These are phyloP conservation scores for Pristionchus entomophagus DNA, from an alignment of 2,888 invertebrate genomes.

Conservation along the genomic window DNA sequence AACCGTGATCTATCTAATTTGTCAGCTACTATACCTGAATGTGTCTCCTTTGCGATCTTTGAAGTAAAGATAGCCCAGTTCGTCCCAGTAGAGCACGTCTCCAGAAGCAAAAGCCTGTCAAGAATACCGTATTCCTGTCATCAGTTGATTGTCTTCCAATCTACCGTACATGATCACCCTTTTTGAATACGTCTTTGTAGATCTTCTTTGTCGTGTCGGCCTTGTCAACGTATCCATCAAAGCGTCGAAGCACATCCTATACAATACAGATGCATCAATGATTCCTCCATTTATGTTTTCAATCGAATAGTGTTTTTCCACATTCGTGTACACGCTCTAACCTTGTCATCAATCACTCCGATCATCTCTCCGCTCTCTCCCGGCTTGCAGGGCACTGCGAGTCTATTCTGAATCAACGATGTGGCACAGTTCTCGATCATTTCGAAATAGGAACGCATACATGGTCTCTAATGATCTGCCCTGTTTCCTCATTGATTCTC, in stretches of 20 bases:
- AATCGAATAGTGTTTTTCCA: too few species aligned
- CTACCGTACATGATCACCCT: constrained; percentile 90
- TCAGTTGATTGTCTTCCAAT: not conserved
- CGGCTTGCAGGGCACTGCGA: constrained; percentile 86
- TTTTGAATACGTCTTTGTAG: constrained; percentile 88
- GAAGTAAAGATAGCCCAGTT: constrained; percentile 93
- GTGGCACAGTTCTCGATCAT: not conserved
- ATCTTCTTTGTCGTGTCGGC: constrained; percentile 93
- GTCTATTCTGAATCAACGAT: constrained; percentile 80
- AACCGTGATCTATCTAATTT: not conserved
- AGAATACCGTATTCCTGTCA: not conserved
- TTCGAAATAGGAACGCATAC: constrained; percentile 43
- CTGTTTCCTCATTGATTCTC: constrained; percentile 88
- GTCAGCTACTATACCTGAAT: constrained; percentile 78
- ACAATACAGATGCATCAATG: too few species aligned
- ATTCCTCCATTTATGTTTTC: too few species aligned
- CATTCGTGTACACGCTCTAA: not conserved
- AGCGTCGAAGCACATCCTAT: not conserved
- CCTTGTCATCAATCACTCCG: not conserved
- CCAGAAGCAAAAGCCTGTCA: constrained; percentile 75
- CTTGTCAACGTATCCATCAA: constrained; percentile 87
- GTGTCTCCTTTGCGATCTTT: constrained; percentile 95
- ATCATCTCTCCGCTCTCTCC: constrained; percentile 96
- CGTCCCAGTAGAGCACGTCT: constrained; percentile 91
- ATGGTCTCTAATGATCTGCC: constrained; percentile 88